Conservation (phyloP, 2,888 invertebrate species). For the Hypsopygia costalis region DNA sequence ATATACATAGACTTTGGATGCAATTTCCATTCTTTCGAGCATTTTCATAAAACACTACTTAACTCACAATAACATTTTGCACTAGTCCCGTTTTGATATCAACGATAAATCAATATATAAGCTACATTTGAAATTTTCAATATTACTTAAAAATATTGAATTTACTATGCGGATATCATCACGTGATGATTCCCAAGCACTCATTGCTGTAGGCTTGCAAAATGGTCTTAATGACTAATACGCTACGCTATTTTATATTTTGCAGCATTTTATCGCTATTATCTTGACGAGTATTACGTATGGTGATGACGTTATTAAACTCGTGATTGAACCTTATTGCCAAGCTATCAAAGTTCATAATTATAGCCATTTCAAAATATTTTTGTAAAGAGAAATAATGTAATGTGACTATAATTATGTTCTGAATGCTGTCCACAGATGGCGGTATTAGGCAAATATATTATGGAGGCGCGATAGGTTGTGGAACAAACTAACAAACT, state of each 20-base stretch:
- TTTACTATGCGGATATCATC: neutral
- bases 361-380: neutral
- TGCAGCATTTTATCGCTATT: slow-evolving; percentile 2
- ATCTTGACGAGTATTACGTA: slow-evolving; percentile 1
- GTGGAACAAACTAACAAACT: too few relatives aligned
- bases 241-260: neutral
- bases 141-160: neutral
- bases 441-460: too few relatives aligned
- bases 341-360: too few relatives aligned
- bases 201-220: too few relatives aligned
- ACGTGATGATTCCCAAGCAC: neutral
- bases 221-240: too few relatives aligned
- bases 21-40: slow-evolving; percentile 5
- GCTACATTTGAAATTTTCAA: neutral
- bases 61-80: slow-evolving; percentile 19
- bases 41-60: slow-evolving; percentile 3
- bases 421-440: neutral
- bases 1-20: slow-evolving; percentile 56
- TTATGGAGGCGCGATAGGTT: too few relatives aligned
- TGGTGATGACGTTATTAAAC: neutral
- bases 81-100: slow-evolving; percentile 23
- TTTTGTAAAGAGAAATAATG: neutral
- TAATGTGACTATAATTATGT: neutral
- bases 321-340: too few relatives aligned
- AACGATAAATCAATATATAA: neutral